Base-by-base conservation (phyloP, 1,140 invertebrate genomes). In the Muscidifurax raptorellus region DNA sequence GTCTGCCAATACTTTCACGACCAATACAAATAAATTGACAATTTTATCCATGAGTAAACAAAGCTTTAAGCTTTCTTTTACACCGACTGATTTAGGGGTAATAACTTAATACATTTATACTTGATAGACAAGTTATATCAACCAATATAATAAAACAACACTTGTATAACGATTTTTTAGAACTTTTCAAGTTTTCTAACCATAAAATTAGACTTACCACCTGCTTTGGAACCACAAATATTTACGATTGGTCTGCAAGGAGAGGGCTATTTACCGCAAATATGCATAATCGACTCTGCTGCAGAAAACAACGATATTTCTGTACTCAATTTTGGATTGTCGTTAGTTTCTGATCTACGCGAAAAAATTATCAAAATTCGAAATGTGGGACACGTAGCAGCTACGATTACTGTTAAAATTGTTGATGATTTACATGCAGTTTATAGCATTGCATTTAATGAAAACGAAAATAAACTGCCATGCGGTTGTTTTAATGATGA, bases 231-330 rank as follows among this genome's bases (percentile, higher is more conserved):
- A 27, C 22, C 72, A 25, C 3, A 40, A 71, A 69, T 6, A 71
- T 44, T 85, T 36, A 25, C 18, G 9, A 66, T 85, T 9, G 5
- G 76, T 76, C 52, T 92, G n/a, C 22, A 82, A 22, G 91, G 91
- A 7, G 89, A 91, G 80, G 82, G 88, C 77, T 91, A 88, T 40
- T 85, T 92, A 13, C 90, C 91, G n/a, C 85, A 90, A 90, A 82
- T 92, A n/a, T 69, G 32, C 25, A 81, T 92, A 15, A 67, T 89
- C 0, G 87, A 90, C 18, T 90, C 91, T 12, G 6, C 32, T 0
- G 13, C 72, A 28, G 66, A 28, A 22, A 66, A 72, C 28, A 78
- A 85, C 30, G 66, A 83, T 9, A 85, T 77, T 52, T 32, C 28
- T 52, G 36, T 52, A 44, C 74, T 84, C 40, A 44, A 86, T 36